phyloP scores from a whole-genome alignment of 1,140 invertebrate genomes.

The Metaphire vulgaris region DNA sequence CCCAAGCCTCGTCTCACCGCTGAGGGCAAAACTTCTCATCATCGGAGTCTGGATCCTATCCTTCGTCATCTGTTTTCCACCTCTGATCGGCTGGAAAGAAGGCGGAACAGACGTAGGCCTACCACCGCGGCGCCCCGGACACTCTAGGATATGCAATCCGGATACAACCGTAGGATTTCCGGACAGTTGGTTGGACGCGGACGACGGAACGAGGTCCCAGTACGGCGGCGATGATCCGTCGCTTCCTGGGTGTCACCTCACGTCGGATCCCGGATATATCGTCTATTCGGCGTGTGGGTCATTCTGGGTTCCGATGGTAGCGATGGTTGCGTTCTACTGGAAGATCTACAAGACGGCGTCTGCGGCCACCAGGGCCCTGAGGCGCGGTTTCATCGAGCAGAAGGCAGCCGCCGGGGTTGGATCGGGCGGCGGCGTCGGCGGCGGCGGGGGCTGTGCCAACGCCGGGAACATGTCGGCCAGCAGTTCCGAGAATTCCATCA shows the following conservation, averaged over 20 bases:
- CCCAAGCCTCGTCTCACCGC: constrained; percentile 37
- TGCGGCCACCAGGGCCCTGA: constrained; percentile 59
- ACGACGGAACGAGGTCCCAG: not conserved
- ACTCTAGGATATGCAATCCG: too few relatives aligned
- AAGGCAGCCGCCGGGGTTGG: not conserved
- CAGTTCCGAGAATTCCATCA: constrained; percentile 8
- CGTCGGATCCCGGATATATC: constrained; percentile 83
- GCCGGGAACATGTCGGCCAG: not conserved
- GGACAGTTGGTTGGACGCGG: not conserved
- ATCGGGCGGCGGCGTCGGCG: not conserved
- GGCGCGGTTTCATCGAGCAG: constrained; percentile 49
- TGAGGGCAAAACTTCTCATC: constrained; percentile 79
- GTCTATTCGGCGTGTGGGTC: constrained; percentile 84
- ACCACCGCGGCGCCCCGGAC: too few relatives aligned
- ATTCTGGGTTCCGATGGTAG: constrained; percentile 88
- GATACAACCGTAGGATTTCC: not conserved
- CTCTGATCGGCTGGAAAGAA: constrained; percentile 87
- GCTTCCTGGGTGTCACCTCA: constrained; percentile 60
- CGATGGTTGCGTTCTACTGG: constrained; percentile 93
- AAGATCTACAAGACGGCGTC: constrained; percentile 85
- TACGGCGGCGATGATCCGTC: constrained; percentile 41
- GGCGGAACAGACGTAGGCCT: constrained; percentile 40
- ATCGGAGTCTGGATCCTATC: constrained; percentile 86
- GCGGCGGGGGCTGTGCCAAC: not conserved
- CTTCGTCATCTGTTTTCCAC: constrained; percentile 93